phyloP scores from a whole-genome alignment of 2,888 invertebrate species.

The Eupithecia exiguata region DNA sequence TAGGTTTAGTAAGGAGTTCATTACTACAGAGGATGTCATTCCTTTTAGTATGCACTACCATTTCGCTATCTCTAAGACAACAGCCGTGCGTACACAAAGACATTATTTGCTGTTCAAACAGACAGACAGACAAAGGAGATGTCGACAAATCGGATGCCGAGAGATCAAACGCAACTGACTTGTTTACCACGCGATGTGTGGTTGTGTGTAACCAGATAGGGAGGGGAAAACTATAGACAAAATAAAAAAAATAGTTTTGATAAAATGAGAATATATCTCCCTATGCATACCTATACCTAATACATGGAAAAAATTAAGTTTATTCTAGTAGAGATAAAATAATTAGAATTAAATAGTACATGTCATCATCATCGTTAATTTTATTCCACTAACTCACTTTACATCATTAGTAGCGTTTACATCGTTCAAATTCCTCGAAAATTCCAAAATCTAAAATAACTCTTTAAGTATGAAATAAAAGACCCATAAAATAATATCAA shows the following conservation, averaged over 20 bases:
- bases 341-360: too few species aligned
- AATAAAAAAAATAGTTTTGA: neutral
- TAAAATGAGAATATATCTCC: too few species aligned
- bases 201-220: neutral
- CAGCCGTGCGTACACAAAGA: neutral
- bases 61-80: constrained; percentile 4
- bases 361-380: neutral
- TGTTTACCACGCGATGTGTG: constrained; percentile 5
- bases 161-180: constrained; percentile 11
- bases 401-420: neutral
- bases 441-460: neutral
- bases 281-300: too few species aligned
- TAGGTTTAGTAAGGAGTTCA: neutral
- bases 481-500: neutral
- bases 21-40: neutral
- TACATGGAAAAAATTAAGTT: neutral
- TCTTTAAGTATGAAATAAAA: neutral
- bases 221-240: constrained; percentile 7
- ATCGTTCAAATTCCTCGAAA: neutral
- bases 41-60: neutral
- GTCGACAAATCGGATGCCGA: constrained; percentile 14
- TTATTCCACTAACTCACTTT: neutral
- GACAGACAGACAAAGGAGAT: constrained; percentile 19
- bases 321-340: neutral
- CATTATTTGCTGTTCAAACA: constrained; percentile 9